Conservation (phyloP, 2,888 invertebrate genomes). For the Lycia hirtaria region DNA sequence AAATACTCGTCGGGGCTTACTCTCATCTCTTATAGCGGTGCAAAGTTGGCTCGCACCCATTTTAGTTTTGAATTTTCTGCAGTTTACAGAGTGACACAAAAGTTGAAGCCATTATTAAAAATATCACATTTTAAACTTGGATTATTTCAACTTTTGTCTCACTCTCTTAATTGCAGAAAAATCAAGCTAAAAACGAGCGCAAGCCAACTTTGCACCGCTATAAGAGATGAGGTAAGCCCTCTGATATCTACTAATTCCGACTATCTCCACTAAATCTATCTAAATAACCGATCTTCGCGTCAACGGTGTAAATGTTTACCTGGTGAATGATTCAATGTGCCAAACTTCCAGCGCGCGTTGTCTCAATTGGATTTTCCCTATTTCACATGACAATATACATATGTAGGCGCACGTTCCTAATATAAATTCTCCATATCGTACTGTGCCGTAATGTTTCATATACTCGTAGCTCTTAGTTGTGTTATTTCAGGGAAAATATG, state of each 20-base stretch:
- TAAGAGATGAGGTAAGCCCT: too few relatives aligned
- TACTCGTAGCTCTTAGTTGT: constrained; percentile 29
- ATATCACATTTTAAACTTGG: too few relatives aligned
- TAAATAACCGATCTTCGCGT: constrained; percentile 13
- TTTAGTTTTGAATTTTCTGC: too few relatives aligned
- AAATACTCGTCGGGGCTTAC: too few relatives aligned
- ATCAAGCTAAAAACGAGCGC: too few relatives aligned
- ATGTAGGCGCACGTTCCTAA: constrained; percentile 57
- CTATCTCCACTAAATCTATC: constrained; percentile 2
- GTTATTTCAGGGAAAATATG: constrained; percentile 13
- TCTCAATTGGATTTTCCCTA: constrained; percentile 73
- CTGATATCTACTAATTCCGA: constrained; percentile 7
- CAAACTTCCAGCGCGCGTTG: constrained; percentile 58
- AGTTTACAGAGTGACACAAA: too few relatives aligned
- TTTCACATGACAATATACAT: constrained; percentile 65
- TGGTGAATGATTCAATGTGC: constrained; percentile 67
- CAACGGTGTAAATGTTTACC: constrained; percentile 67
- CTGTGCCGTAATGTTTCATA: constrained; percentile 41
- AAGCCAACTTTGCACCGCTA: too few relatives aligned
- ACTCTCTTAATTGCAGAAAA: too few relatives aligned
- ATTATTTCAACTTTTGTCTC: too few relatives aligned
- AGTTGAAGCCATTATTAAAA: too few relatives aligned
- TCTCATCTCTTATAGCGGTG: too few relatives aligned
- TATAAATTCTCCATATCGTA: constrained; percentile 54
- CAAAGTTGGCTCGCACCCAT: too few relatives aligned